These are phyloP conservation scores for Ridgeia piscesae DNA, from an alignment of 1,140 invertebrate species.

Conservation along the genomic window DNA sequence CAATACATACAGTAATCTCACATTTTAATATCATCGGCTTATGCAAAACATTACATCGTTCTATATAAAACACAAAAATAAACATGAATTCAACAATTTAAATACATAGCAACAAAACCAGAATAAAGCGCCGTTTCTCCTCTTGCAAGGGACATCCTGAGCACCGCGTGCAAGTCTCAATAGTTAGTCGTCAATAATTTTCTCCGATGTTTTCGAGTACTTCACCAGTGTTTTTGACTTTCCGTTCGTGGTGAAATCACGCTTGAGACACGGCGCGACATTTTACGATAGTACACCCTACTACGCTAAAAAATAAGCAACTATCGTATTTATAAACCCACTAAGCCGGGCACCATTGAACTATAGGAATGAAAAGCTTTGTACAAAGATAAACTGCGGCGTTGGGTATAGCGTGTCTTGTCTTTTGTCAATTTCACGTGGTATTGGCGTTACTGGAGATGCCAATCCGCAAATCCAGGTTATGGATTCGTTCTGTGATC, in stretches of 20 bases:
- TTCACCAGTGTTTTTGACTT: not conserved
- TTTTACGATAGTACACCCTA: not conserved
- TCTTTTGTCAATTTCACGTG: not conserved
- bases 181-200: not conserved
- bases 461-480: not conserved
- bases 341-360: not conserved
- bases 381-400: not conserved
- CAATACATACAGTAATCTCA: not conserved
- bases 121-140: not conserved
- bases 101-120: not conserved
- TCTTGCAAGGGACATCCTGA: not conserved
- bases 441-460: not conserved
- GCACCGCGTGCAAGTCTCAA: not conserved
- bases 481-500: not conserved
- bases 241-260: not conserved
- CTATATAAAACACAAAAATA: constrained; percentile 2
- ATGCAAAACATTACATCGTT: not conserved
- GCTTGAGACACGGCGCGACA: not conserved
- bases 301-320: not conserved
- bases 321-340: not conserved
- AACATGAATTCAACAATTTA: constrained; percentile 6
- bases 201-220: not conserved
- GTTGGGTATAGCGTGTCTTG: not conserved
- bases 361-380: not conserved
- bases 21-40: constrained; percentile 6